A percentile compares a stretch with the other conserved stretches of the same genome.
Evolutionary conservation across 2,113 vertebrate species (phyloP).

Genomic region (Gasterosteus aculeatus): DNA sequence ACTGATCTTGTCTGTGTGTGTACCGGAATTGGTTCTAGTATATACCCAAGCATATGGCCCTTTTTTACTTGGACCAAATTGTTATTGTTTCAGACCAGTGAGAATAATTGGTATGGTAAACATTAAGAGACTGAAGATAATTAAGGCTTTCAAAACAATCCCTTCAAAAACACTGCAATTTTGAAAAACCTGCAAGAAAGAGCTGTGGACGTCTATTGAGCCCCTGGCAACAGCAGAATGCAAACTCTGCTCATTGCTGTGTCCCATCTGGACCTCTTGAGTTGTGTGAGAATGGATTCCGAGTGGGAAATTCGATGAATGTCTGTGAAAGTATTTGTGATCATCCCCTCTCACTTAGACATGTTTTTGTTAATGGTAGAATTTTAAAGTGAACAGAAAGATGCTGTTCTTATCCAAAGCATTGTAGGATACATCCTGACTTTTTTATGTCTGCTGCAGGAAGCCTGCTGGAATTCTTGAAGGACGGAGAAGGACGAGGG

Average conservation of each 20-base stretch:
- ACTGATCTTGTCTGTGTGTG: background rate
- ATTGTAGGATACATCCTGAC: too few relatives aligned
- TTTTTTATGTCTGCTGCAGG: slow-evolving; percentile 77
- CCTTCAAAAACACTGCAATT: slow-evolving; percentile 35
- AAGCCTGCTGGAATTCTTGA: slow-evolving; percentile 95
- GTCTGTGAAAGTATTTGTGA: slow-evolving; percentile 3
- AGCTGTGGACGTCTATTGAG: slow-evolving; percentile 18
- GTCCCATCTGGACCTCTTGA: slow-evolving; percentile 15
- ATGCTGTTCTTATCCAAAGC: background rate
- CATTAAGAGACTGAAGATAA: slow-evolving; percentile 36
- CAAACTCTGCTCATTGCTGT: slow-evolving; percentile 40
- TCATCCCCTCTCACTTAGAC: background rate
- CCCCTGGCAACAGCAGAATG: slow-evolving; percentile 13
- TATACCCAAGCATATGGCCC: background rate
- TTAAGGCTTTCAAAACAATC: slow-evolving; percentile 37
- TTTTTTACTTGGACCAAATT: background rate
- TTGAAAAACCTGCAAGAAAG: slow-evolving; percentile 44
- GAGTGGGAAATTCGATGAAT: slow-evolving; percentile 6
- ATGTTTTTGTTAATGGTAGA: background rate
- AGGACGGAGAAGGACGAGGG: slow-evolving; percentile 90
- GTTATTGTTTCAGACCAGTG: slow-evolving; percentile 17
- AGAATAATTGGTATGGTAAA: background rate
- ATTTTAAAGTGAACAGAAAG: background rate
- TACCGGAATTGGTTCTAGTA: background rate
- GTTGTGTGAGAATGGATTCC: background rate